Evolutionary conservation across 2,888 invertebrate species (phyloP).

Genomic region (Spatulosminthurus flaviceps): DNA sequence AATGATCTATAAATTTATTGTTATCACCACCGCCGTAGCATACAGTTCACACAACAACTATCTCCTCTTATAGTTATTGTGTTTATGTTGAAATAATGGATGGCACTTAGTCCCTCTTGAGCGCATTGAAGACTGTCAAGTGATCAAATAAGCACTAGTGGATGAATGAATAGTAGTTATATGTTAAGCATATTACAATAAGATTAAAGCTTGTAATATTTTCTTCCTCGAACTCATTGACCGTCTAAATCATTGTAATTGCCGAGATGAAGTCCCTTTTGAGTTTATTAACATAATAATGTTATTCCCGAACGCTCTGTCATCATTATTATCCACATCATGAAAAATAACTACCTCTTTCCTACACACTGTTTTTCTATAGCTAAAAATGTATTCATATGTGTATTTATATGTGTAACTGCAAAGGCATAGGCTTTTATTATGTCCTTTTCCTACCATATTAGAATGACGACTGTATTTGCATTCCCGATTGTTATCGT

Average conservation of each 20-base stretch:
- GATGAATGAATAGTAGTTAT: neutral
- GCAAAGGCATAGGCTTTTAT: too few relatives aligned
- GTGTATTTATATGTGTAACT: too few relatives aligned
- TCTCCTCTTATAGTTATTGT: conserved; percentile 19
- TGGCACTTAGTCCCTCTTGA: neutral
- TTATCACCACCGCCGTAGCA: neutral
- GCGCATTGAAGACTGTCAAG: neutral
- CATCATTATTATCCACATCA: conserved; percentile 14
- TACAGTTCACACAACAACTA: conserved; percentile 12
- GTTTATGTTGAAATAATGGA: neutral
- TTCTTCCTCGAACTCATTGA: conserved; percentile 14
- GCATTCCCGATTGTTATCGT: too few relatives aligned
- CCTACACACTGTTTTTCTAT: too few relatives aligned
- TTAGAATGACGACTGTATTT: too few relatives aligned
- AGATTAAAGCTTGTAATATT: conserved; percentile 5
- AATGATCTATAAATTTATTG: conserved; percentile 20
- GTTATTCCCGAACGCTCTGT: neutral
- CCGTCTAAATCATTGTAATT: conserved; percentile 14
- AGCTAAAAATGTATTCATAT: too few relatives aligned
- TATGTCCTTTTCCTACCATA: too few relatives aligned
- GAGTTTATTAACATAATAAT: conserved; percentile 18
- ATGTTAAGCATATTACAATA: neutral
- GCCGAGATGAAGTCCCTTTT: neutral
- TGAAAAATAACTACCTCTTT: neutral
- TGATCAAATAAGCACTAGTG: neutral